These are phyloP conservation scores for Patiria pectinifera DNA, from an alignment of 53 echinoderm and acorn worm species.

Conservation along the genomic window DNA sequence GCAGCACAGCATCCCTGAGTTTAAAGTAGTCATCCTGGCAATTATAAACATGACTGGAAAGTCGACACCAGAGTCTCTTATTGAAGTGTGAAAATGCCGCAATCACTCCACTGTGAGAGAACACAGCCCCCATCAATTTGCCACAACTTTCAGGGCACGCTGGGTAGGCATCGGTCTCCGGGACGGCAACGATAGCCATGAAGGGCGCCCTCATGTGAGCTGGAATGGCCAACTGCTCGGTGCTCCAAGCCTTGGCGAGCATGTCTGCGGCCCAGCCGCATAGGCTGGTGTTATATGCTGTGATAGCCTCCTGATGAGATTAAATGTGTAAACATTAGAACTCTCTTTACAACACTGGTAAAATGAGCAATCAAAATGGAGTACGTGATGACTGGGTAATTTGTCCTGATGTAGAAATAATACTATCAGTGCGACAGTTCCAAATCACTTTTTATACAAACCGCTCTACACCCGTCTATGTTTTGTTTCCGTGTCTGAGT, in stretches of 20 bases:
- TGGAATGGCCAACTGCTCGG: constrained; percentile 59
- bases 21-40: constrained; percentile 53
- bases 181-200: constrained; percentile 76
- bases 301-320: constrained; percentile 67
- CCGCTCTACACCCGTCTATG: no score
- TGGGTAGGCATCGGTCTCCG: constrained; percentile 39
- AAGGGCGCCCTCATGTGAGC: constrained; percentile 70
- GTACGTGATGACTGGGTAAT: no score
- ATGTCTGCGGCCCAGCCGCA: constrained; percentile 74
- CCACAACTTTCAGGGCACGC: not conserved
- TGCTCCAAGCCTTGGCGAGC: constrained; percentile 72
- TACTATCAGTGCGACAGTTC: no score
- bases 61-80: constrained; percentile 65
- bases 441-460: no score
- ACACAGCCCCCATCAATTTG: constrained; percentile 56
- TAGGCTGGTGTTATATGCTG: constrained; percentile 51
- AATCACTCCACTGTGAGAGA: constrained; percentile 16
- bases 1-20: constrained; percentile 57
- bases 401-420: no score
- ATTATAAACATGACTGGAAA: constrained; percentile 68
- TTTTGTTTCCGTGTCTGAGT: no score
- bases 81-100: constrained; percentile 23
- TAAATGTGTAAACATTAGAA: not conserved
- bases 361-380: no score
- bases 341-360: no score